Evolutionary conservation across 2,113 vertebrate genomes (phyloP), one percentile per base, ranked within the genome.

Genomic region (Anoura caudifer): DNA sequence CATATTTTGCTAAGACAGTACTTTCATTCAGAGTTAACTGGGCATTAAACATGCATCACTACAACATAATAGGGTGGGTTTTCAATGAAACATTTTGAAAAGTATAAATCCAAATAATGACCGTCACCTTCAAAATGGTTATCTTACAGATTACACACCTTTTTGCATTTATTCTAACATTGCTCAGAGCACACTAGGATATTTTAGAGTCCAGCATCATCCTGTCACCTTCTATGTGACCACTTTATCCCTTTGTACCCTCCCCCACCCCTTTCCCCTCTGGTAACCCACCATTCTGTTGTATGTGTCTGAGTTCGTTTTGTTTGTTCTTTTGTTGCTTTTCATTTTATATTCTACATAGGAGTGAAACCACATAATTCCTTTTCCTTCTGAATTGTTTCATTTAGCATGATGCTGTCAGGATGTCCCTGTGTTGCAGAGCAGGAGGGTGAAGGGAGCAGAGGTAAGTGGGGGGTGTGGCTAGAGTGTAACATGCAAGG

Each of bases 21-120:
- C 87, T 88, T 90, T 82, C 76, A 65, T n/a, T 92, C 79, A 89
- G 84, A 67, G 36, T 79, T 92, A 96, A 96, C 19, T 63, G 41
- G 61, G 22, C 75, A 80, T 86, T 80, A 91, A 67, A 73, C 22
- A 79, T 92, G 91, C 22, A 43, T 45, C 2, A 16, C 7, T 19
- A 28, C 4, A 31, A 50, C 3, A 33, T n/a, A 81, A 95, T 26
- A 26, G 12, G 31, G 22, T 31, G 12, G 26, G 47, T 76, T 56
- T 33, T 50, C 77, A n/a, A 54, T 41, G 9, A 82, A 87, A 47
- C 15, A 65, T 86, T 93, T 87, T 84, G 6, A 59, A 86, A 93
- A 94, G 10, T 47, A 22, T 41, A 70, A 94, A 75, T 54, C 4
- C 26, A 79, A 43, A 9, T 22, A 47, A 65, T 0, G 17, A 28